Evolutionary conservation across 2,888 invertebrate genomes (phyloP).

Genomic region (Darwinula stevensoni): DNA sequence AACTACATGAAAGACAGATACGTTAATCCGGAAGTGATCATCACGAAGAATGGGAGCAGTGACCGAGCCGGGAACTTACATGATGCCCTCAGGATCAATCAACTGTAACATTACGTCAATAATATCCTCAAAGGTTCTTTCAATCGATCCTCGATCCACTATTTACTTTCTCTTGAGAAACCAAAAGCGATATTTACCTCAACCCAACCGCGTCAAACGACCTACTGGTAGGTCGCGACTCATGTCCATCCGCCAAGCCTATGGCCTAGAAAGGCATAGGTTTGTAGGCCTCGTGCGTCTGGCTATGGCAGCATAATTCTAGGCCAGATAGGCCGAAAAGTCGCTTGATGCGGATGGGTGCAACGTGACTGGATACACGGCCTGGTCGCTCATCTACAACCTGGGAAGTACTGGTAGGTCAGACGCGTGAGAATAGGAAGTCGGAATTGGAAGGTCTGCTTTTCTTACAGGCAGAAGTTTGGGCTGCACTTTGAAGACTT

Average conservation of each 20-base stretch:
- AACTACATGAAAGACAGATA: constrained; percentile 26
- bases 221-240: too few relatives aligned
- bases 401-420: constrained; percentile 34
- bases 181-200: too few relatives aligned
- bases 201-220: too few relatives aligned
- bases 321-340: too few relatives aligned
- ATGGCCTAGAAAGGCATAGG: too few relatives aligned
- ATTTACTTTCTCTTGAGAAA: too few relatives aligned
- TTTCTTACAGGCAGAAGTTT: constrained; percentile 20
- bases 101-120: constrained; percentile 11
- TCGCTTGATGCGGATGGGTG: constrained; percentile 14
- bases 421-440: not conserved
- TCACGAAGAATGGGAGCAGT: constrained; percentile 20
- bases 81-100: constrained; percentile 4
- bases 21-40: constrained; percentile 23
- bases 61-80: not conserved
- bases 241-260: constrained; percentile 11
- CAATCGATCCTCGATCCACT: too few relatives aligned
- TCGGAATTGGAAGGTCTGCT: not conserved
- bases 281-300: too few relatives aligned
- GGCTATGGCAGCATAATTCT: too few relatives aligned
- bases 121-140: constrained; percentile 10
- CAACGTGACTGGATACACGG: constrained; percentile 27
- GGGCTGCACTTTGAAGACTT: constrained; percentile 41
- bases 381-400: constrained; percentile 51